Evolutionary conservation across 1,140 invertebrate genomes (phyloP), one percentile per base, ranked within the genome.

Genomic region (Triops longicaudatus): DNA sequence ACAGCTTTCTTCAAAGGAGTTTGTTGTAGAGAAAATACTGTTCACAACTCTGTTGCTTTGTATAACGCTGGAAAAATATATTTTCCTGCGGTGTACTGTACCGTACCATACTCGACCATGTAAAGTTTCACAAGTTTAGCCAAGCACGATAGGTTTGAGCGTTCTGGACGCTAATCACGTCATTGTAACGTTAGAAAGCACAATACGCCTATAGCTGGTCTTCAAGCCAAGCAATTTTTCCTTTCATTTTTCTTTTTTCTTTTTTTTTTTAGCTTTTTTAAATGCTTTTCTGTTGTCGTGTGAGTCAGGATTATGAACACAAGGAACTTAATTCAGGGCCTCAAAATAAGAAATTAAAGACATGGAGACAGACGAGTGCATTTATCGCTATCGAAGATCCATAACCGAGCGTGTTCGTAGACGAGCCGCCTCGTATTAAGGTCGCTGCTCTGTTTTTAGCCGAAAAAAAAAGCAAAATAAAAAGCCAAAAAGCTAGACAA

Each of bases 231-330:
- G 26, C 17, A 4, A 27, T 22, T 31, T 44, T 76, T 37, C 31
- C 31, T 27, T 78, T 31, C 28, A 6, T n/a, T 71, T 43, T 50
- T 78, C 17, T 78, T 28, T 42, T 74, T 7, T 5, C 17, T 22
- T 27, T 72, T 9, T 43, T 76, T 72, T 22, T 63, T 28, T 27
- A 26, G 28, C 50, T 76, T 26, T 27, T 26, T 76, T 44, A 26
- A n/a, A n/a, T n/a, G n/a, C n/a, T n/a, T n/a, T n/a, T n/a, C n/a
- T n/a, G n/a, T n/a, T n/a, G n/a, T n/a, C n/a, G n/a, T n/a, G n/a
- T n/a, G n/a, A 44, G n/a, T 14, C 26, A 22, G 26, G 5, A 42
- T 31, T 76, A 9, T 76, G 1, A 72, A 73, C 5, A 26, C 73
- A 31, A 74, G 37, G 31, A 41, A 10, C 63, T 72, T 72, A n/a